Conservation (phyloP, 2,888 invertebrate genomes). For the Hoplodrina ambigua region DNA sequence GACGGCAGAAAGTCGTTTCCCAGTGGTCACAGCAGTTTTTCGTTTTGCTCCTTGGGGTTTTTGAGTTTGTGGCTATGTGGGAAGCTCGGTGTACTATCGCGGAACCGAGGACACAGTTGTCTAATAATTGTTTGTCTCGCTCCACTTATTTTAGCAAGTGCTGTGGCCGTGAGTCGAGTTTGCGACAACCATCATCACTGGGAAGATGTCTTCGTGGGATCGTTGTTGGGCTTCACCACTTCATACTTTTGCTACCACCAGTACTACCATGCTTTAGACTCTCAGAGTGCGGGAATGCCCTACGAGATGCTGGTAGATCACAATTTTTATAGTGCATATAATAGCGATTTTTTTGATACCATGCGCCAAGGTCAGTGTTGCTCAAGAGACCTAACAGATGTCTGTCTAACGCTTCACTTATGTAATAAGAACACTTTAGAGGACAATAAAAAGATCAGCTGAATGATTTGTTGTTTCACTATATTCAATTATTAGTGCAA, state of each 20-base stretch:
- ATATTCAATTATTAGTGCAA: no score
- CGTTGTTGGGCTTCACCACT: constrained; percentile 91
- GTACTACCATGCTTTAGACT: constrained; percentile 90
- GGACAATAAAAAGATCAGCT: constrained; percentile 47
- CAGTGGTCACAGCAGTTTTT: constrained; percentile 95
- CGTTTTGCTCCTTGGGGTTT: constrained; percentile 94
- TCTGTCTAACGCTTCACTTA: constrained; percentile 54
- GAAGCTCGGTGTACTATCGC: constrained; percentile 91
- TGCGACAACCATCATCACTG: constrained; percentile 97
- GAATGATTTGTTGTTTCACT: constrained; percentile 37
- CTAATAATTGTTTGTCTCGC: constrained; percentile 89
- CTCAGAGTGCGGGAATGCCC: constrained; percentile 66
- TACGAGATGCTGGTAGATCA: constrained; percentile 52
- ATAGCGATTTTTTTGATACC: constrained; percentile 8
- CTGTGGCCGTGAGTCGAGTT: constrained; percentile 93
- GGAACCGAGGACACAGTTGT: constrained; percentile 91
- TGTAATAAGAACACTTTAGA: constrained; percentile 47
- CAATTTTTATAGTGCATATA: constrained; percentile 31
- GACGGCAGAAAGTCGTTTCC: constrained; percentile 97
- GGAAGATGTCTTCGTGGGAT: constrained; percentile 94
- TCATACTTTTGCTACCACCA: constrained; percentile 93
- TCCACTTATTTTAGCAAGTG: constrained; percentile 91
- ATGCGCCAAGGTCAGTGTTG: constrained; percentile 56
- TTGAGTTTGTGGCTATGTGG: constrained; percentile 93
- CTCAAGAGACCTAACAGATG: constrained; percentile 52